These are phyloP conservation scores for Perognathus longimembris DNA, from an alignment of 2,113 vertebrate genomes.

Conservation along the genomic window DNA sequence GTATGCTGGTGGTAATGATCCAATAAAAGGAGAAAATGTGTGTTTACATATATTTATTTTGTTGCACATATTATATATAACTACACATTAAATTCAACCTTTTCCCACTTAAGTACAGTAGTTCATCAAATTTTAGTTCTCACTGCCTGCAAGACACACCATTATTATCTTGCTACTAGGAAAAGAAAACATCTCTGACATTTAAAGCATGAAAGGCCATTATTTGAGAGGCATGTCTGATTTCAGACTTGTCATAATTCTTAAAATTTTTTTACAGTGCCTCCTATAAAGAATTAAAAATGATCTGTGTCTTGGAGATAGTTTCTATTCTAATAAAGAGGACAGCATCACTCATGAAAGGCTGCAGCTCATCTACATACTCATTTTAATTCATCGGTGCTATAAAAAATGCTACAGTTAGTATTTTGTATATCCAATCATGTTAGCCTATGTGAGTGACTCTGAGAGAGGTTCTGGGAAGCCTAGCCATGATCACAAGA, in stretches of 20 bases:
- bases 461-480: not conserved
- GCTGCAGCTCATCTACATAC: not conserved
- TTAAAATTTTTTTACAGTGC: not conserved
- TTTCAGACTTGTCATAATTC: slow-evolving; percentile 42
- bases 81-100: slow-evolving; percentile 38
- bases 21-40: not conserved
- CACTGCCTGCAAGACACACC: not conserved
- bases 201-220: slow-evolving; percentile 31
- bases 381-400: not conserved
- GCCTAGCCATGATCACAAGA: not conserved
- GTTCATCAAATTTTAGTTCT: slow-evolving; percentile 55
- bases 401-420: not conserved
- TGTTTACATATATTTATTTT: not conserved
- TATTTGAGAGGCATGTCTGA: slow-evolving; percentile 58
- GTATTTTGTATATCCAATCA: not conserved
- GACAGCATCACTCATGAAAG: not conserved
- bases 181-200: slow-evolving; percentile 26
- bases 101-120: not conserved
- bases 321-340: not conserved
- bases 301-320: not conserved
- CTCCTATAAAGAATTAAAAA: slow-evolving; percentile 42
- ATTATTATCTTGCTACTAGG: not conserved
- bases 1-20: not conserved
- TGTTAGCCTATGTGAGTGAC: not conserved
- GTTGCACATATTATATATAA: not conserved